Conservation (phyloP, 1,140 invertebrate genomes). For the Caerostris extrusa region DNA sequence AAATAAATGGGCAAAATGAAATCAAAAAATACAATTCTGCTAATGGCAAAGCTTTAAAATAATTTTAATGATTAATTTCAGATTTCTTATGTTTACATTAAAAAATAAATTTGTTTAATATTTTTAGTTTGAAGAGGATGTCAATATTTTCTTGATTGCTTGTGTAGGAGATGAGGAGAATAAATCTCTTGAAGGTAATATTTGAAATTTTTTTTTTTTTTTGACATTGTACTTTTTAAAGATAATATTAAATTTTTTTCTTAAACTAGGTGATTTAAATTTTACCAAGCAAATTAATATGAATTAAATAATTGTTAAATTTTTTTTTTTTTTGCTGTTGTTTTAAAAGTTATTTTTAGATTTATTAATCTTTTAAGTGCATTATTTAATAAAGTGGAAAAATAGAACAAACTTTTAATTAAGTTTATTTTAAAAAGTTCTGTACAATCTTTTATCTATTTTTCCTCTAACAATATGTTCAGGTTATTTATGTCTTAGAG, state of each 20-base stretch:
- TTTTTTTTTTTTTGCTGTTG: background rate
- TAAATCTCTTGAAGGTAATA: background rate
- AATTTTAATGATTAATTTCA: too few species aligned
- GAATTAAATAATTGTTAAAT: background rate
- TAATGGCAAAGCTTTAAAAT: too few species aligned
- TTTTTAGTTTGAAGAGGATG: background rate
- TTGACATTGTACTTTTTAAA: background rate
- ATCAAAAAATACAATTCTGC: too few species aligned
- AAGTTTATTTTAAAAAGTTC: too few species aligned
- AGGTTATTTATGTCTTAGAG: background rate
- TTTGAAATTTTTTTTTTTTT: background rate
- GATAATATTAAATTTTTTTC: background rate
- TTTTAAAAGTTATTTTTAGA: background rate
- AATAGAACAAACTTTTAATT: too few species aligned
- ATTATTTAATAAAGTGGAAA: too few species aligned
- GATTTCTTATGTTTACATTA: too few species aligned
- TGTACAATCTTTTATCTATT: too few species aligned
- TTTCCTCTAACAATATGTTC: too few species aligned
- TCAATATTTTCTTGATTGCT: background rate
- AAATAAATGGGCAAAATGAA: too few species aligned
- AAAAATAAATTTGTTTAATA: background rate
- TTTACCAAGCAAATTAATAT: background rate
- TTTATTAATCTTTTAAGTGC: background rate
- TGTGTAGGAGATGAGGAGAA: constrained; percentile 8
- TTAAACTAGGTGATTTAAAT: background rate